Evolutionary conservation across 2,888 invertebrate species (phyloP), one percentile per base, ranked within the genome.

Genomic region (Drosophila basisetae): DNA sequence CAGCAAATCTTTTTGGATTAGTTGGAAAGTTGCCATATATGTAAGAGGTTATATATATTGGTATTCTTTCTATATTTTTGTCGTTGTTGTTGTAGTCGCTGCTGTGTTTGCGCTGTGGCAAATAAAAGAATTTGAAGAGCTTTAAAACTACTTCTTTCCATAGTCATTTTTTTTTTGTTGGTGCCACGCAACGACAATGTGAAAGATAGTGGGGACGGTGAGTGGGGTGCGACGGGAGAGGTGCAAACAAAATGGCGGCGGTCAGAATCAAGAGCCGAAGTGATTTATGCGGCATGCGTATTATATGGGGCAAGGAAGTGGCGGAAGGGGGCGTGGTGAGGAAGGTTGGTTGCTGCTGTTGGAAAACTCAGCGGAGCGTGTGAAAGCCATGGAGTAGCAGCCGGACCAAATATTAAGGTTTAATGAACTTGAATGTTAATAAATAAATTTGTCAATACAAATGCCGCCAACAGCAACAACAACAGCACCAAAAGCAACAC

Each of bases 341-440:
- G 18, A 28, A 0, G 39, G 11, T 16, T 25, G 25, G 16, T 47
- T 16, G 25, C 47, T 18, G 28, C 30, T n/a, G 11, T 4, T 33
- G 33, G 10, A n/a, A 9, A 37, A 63, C 50, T 50, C 83, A 78
- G 55, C 63, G 47, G 69, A 72, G 86, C 89, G 82, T 76, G 77
- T 73, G 83, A 83, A 78, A 58, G 74, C 75, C 82, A 59, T 61
- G 64, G 60, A 59, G 60, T 53, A 33, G 53, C 56, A 58, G 73
- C 31, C 53, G 76, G 54, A 66, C 71, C 71, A 65, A 79, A 76
- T 82, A 76, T 78, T 87, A 78, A 72, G 85, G 85, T 87, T 87
- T 87, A 87, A 87, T 87, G 87, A 87, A 87, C 87, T 87, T 73
- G 80, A 84, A 87, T 87, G 84, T 89, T 89, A 87, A 89, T 87